Conservation (phyloP, 2,888 invertebrate species). For the Luperina testacea region DNA sequence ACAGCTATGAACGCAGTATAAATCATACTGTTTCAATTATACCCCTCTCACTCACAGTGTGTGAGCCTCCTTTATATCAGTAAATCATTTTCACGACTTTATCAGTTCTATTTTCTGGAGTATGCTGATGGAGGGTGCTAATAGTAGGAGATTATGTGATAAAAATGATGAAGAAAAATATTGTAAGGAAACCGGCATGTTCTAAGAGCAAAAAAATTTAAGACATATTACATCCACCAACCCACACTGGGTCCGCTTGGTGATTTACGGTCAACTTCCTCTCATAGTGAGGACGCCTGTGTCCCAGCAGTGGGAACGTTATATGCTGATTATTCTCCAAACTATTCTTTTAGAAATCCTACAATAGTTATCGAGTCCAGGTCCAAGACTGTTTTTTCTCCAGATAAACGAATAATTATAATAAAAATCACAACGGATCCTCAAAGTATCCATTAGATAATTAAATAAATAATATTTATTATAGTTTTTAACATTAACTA, state of each 20-base stretch:
- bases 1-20: slow-evolving; percentile 71
- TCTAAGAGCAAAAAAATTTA: background rate
- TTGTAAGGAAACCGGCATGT: background rate
- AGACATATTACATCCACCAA: background rate
- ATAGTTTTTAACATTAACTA: slow-evolving; percentile 60
- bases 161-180: slow-evolving; percentile 8
- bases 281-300: background rate
- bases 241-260: too few relatives aligned
- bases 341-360: slow-evolving; percentile 83
- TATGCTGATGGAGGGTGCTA: slow-evolving; percentile 53
- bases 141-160: slow-evolving; percentile 39
- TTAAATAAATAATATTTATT: slow-evolving; percentile 56
- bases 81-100: slow-evolving; percentile 66
- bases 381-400: slow-evolving; percentile 80
- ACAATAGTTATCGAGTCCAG: slow-evolving; percentile 79
- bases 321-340: slow-evolving; percentile 74
- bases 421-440: slow-evolving; percentile 64
- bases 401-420: slow-evolving; percentile 61
- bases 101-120: slow-evolving; percentile 58
- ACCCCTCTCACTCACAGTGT: slow-evolving; percentile 73
- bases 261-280: background rate
- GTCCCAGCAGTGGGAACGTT: background rate
- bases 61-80: slow-evolving; percentile 59
- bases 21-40: slow-evolving; percentile 85
- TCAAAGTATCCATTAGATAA: slow-evolving; percentile 55